Evolutionary conservation across 2,888 invertebrate species (phyloP).

Genomic region (Napeogenes sylphis): DNA sequence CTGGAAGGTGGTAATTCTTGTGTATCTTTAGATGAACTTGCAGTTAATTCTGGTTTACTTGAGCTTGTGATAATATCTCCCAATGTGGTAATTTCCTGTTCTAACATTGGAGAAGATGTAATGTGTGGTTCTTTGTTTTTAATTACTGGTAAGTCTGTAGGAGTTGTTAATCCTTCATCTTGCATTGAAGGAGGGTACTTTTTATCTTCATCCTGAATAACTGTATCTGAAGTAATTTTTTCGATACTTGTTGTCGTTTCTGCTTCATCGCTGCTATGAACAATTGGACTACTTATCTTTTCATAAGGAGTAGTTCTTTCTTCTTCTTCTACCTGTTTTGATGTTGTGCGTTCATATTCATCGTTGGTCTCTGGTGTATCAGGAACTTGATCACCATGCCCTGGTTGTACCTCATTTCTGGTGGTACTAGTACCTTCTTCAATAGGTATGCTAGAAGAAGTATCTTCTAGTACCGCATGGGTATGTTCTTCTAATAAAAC

Average conservation of each 20-base stretch:
- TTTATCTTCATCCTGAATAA: conserved; percentile 9
- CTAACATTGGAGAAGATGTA: conserved; percentile 27
- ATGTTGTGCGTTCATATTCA: conserved; percentile 32
- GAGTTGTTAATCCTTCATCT: conserved; percentile 19
- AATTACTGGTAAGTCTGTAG: conserved; percentile 14
- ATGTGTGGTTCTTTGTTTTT: conserved; percentile 30
- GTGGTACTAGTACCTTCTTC: conserved; percentile 31
- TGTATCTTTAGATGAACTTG: conserved; percentile 20
- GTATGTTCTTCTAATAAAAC: conserved; percentile 60
- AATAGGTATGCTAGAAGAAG: conserved; percentile 32
- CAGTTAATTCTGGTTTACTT: conserved; percentile 17
- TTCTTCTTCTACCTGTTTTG: conserved; percentile 9
- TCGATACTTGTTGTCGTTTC: conserved; percentile 9
- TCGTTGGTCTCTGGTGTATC: conserved; percentile 31
- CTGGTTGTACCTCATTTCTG: conserved; percentile 30
- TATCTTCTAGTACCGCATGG: conserved; percentile 42
- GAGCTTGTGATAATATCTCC: conserved; percentile 13
- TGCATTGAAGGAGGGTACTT: conserved; percentile 9
- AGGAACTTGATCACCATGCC: conserved; percentile 34
- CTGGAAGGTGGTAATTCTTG: conserved; percentile 25
- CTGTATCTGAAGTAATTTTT: conserved; percentile 9
- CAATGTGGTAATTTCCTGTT: conserved; percentile 26
- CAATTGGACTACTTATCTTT: conserved; percentile 1
- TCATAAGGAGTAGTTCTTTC: conserved; percentile 9
- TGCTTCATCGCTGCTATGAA: conserved; percentile 2